A percentile compares a stretch with the other conserved stretches of the same genome.
Conservation (phyloP, 2,888 invertebrate genomes). For the Desoria tigrina region DNA sequence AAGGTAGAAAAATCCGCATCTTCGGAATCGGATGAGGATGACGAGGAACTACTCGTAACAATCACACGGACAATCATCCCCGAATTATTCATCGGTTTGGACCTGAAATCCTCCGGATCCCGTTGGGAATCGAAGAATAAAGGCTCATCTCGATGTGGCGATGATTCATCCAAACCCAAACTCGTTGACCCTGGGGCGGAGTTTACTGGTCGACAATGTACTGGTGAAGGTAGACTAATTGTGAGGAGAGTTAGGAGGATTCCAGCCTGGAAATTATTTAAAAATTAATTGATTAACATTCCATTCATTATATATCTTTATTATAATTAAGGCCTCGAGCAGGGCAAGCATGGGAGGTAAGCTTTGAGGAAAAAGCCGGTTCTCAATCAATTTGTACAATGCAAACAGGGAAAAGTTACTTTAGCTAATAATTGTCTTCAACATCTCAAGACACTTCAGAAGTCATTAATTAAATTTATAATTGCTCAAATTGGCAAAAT, state of each 20-base stretch:
- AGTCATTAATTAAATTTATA: too few relatives aligned
- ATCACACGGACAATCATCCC: constrained; percentile 51
- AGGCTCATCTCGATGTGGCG: constrained; percentile 4
- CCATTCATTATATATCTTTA: too few relatives aligned
- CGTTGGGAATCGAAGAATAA: constrained; percentile 9
- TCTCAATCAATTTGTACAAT: too few relatives aligned
- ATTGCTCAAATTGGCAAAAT: too few relatives aligned
- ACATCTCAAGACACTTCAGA: too few relatives aligned
- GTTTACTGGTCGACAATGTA: background rate
- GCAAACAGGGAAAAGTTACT: too few relatives aligned
- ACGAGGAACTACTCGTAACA: constrained; percentile 34
- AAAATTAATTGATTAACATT: too few relatives aligned
- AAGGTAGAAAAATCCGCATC: constrained; percentile 12
- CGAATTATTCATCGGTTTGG: background rate
- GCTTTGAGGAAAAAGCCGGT: too few relatives aligned
- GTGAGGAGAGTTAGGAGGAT: background rate
- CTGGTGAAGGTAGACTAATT: background rate
- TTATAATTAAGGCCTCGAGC: too few relatives aligned
- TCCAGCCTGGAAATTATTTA: constrained; percentile 12
- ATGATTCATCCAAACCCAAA: background rate
- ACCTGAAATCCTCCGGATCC: background rate
- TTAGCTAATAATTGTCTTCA: too few relatives aligned
- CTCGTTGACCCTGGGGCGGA: background rate
- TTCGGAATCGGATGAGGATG: constrained; percentile 13
- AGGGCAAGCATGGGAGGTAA: too few relatives aligned